Evolutionary conservation across 1,140 invertebrate genomes (phyloP), one percentile per base, ranked within the genome.

Genomic region (Gryllus bimaculatus): DNA sequence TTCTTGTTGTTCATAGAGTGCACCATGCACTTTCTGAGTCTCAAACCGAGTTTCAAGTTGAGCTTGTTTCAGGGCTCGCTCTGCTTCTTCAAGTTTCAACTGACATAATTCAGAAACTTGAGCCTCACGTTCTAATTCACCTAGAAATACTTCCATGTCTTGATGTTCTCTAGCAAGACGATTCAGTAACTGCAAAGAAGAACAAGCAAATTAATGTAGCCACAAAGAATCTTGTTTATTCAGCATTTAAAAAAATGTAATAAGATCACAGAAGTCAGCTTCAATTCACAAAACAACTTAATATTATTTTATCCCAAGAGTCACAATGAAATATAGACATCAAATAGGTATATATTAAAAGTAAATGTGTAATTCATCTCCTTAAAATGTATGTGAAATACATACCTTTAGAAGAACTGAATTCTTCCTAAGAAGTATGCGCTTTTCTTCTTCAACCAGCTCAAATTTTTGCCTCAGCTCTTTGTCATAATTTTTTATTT

Each of bases 361-460:
- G 26, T 39, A 39, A 39, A 39, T 39, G 26, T 39, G 26, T 39
- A 39, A 39, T 39, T 39, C 5, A 39, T 39, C 5, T 39, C 5
- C 26, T 39, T 39, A 39, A 39, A 39, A 39, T 39, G 1, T 39
- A 39, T 39, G 26, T 39, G 48, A 47, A 47, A n/a, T 26, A 80
- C 48, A 77, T 81, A 81, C 82, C 81, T 78, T 78, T 49, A 82
- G 84, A 79, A 89, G 87, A 8, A 85, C 85, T 8, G 82, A 76
- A 6, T 85, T 84, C 82, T 87, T 88, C 7, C 83, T 82, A 7
- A 88, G 80, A n/a, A 86, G 85, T 48, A 85, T 85, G 49, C 84
- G 85, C 10, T 87, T 85, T 81, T 89, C 89, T 7, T 80, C 80
- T 82, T 88, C 84, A 76, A 85, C 83, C 0, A 89, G 75, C 12